These are phyloP conservation scores for Sitta europaea DNA, from an alignment of 2,113 vertebrate species.

Conservation along the genomic window DNA sequence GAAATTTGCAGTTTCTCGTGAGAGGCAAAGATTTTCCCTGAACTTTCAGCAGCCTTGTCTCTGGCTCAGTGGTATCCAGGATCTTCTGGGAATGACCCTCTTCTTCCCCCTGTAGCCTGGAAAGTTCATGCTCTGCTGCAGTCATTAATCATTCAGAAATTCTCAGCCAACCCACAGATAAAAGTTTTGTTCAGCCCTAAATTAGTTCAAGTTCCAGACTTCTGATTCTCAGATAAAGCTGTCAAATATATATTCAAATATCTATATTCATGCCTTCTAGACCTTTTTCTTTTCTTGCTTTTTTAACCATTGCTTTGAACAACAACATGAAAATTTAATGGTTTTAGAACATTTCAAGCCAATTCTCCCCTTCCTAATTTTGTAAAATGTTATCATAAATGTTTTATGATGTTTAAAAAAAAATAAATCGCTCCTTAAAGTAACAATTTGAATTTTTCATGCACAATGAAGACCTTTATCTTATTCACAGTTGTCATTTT, in stretches of 20 bases:
- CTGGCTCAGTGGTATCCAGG: not conserved
- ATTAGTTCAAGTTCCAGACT: not conserved
- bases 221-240: not conserved
- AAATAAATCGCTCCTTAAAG: constrained; percentile 42
- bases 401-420: constrained; percentile 43
- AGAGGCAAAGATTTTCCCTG: not conserved
- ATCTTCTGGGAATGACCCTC: not conserved
- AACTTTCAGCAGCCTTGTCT: not conserved
- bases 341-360: constrained; percentile 52
- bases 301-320: constrained; percentile 57
- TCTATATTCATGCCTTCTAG: not conserved
- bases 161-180: not conserved
- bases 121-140: not conserved
- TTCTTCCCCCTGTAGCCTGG: not conserved
- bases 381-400: constrained; percentile 55
- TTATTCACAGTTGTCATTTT: constrained; percentile 53
- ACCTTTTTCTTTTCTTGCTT: not conserved
- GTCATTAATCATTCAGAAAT: not conserved
- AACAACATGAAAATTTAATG: constrained; percentile 57
- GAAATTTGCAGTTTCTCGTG: not conserved
- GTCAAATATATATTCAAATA: not conserved
- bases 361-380: constrained; percentile 59
- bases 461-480: constrained; percentile 54
- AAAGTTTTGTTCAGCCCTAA: not conserved
- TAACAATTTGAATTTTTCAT: constrained; percentile 63